Percentiles rank a stretch among this genome's conserved stretches.
phyloP scores from a whole-genome alignment of 2,888 invertebrate species.

The Andricus curvator region DNA sequence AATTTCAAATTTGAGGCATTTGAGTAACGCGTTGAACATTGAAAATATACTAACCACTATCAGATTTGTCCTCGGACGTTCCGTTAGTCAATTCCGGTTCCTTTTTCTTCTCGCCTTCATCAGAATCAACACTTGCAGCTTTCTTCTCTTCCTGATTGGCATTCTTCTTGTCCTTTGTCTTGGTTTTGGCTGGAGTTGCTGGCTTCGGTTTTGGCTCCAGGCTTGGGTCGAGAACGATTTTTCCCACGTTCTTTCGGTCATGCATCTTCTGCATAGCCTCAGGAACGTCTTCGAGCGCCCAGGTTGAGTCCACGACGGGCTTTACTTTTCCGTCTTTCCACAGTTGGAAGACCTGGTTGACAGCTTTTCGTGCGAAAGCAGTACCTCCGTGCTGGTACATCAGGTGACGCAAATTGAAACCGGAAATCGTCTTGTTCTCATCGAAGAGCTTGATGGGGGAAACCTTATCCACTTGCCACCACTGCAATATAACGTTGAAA shows the following conservation, averaged over 20 bases:
- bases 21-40: no score
- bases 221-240: constrained; percentile 90
- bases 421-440: constrained; percentile 91
- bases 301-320: constrained; percentile 90
- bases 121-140: constrained; percentile 78
- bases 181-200: constrained; percentile 88
- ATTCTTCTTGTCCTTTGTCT: constrained; percentile 86
- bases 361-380: constrained; percentile 85
- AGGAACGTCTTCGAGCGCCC: constrained; percentile 92
- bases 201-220: constrained; percentile 89
- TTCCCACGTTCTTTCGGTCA: constrained; percentile 94
- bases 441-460: constrained; percentile 93
- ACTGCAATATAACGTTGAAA: constrained; percentile 79
- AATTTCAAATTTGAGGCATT: no score
- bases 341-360: constrained; percentile 86
- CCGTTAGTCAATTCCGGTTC: constrained; percentile 79
- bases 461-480: constrained; percentile 96
- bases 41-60: constrained; percentile 75
- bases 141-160: constrained; percentile 85
- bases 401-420: constrained; percentile 90
- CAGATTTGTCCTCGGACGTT: constrained; percentile 79
- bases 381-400: constrained; percentile 88
- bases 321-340: constrained; percentile 90
- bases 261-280: constrained; percentile 97
- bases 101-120: constrained; percentile 79